phyloP scores from a whole-genome alignment of 2,797 vertebrate genomes.

The Scolopax rusticola region DNA sequence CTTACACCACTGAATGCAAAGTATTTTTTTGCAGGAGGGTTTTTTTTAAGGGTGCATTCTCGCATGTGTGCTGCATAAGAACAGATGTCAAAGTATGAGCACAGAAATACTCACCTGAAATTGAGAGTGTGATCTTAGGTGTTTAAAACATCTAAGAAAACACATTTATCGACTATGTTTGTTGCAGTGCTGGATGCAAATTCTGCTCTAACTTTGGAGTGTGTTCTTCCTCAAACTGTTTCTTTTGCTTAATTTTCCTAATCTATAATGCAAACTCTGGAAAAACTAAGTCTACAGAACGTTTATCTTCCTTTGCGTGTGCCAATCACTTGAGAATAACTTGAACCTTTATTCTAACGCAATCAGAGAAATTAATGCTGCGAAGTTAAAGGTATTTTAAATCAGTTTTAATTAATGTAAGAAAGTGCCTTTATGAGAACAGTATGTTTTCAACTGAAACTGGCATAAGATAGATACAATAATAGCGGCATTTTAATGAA shows the following conservation, averaged over 20 bases:
- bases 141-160: not conserved
- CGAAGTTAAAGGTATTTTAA: not conserved
- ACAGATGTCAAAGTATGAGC: not conserved
- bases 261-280: not conserved
- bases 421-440: not conserved
- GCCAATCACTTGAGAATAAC: not conserved
- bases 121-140: not conserved
- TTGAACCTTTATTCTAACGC: not conserved
- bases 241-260: not conserved
- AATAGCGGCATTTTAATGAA: constrained; percentile 1
- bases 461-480: not conserved
- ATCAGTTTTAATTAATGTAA: not conserved
- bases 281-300: not conserved
- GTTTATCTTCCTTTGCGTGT: not conserved
- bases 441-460: not conserved
- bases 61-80: not conserved
- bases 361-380: not conserved
- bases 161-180: not conserved
- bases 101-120: not conserved
- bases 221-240: not conserved
- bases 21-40: not conserved
- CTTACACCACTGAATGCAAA: not conserved
- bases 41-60: not conserved
- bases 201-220: not conserved
- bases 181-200: not conserved